A percentile compares a stretch with the other conserved stretches of the same genome.
Conservation (phyloP, 2,797 vertebrate species). For the Macropus fuliginosus region DNA sequence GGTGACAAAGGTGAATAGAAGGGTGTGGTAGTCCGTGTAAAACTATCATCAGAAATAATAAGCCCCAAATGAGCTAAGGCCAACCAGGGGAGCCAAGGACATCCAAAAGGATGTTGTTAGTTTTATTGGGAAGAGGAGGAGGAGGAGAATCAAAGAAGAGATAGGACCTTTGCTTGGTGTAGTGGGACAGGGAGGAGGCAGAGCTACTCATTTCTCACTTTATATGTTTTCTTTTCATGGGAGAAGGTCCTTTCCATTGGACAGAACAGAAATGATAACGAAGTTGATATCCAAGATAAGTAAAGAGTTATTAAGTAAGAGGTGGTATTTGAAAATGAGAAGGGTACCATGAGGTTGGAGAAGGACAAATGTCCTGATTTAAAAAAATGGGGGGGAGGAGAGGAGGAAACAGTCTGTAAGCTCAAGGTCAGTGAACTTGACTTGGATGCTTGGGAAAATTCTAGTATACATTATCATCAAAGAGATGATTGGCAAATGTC, state of each 20-base stretch:
- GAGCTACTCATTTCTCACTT: not conserved
- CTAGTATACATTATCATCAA: not conserved
- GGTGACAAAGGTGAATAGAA: not conserved
- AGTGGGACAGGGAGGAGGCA: not conserved
- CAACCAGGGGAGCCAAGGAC: not conserved
- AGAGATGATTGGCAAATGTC: not conserved
- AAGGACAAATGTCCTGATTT: not conserved
- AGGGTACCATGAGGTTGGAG: not conserved
- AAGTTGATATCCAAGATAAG: not conserved
- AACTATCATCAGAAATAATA: not conserved
- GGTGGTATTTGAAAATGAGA: not conserved
- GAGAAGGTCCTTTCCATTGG: not conserved
- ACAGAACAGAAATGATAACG: not conserved
- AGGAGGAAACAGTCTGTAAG: not conserved
- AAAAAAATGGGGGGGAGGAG: not conserved
- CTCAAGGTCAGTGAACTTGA: not conserved
- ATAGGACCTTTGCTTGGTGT: not conserved
- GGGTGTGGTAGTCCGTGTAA: not conserved
- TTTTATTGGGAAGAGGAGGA: not conserved
- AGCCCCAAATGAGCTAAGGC: not conserved
- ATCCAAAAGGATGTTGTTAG: not conserved
- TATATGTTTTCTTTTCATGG: not conserved
- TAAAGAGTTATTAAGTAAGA: not conserved
- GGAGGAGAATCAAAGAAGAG: not conserved
- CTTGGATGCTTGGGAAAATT: not conserved